Conservation (phyloP, 2,113 vertebrate genomes). For the Pelusios castaneus region DNA sequence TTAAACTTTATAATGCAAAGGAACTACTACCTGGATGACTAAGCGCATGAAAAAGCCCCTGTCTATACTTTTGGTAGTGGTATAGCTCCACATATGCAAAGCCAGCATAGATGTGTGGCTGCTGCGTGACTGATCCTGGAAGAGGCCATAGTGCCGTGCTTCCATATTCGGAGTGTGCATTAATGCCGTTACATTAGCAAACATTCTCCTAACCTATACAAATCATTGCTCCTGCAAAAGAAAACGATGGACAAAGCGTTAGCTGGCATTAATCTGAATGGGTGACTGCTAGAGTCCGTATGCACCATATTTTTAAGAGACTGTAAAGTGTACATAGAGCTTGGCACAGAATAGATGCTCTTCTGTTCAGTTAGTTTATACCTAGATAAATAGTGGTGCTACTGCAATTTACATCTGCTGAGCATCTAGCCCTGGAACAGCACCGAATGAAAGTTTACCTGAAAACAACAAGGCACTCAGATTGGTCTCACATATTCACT, state of each 20-base stretch:
- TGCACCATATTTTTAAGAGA: not conserved
- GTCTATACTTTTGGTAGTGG: not conserved
- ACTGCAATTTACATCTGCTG: not conserved
- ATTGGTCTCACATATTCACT: not conserved
- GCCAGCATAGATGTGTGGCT: not conserved
- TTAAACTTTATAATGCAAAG: not conserved
- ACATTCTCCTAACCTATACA: not conserved
- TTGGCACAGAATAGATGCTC: rapidly evolving
- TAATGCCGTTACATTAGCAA: not conserved
- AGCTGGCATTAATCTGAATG: not conserved
- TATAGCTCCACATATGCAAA: not conserved
- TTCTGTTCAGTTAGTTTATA: not conserved
- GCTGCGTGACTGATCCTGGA: not conserved
- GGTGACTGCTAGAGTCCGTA: not conserved
- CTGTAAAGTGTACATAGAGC: not conserved
- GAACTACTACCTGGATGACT: not conserved
- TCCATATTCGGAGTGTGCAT: not conserved
- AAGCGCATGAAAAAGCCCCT: not conserved
- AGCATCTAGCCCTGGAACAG: not conserved
- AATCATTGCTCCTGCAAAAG: not conserved
- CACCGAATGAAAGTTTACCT: not conserved
- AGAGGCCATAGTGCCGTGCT: rapidly evolving
- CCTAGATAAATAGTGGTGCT: not conserved
- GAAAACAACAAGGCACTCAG: not conserved
- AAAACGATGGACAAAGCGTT: not conserved